phyloP scores from a whole-genome alignment of 1,140 invertebrate species.

The Amyelois transitella region DNA sequence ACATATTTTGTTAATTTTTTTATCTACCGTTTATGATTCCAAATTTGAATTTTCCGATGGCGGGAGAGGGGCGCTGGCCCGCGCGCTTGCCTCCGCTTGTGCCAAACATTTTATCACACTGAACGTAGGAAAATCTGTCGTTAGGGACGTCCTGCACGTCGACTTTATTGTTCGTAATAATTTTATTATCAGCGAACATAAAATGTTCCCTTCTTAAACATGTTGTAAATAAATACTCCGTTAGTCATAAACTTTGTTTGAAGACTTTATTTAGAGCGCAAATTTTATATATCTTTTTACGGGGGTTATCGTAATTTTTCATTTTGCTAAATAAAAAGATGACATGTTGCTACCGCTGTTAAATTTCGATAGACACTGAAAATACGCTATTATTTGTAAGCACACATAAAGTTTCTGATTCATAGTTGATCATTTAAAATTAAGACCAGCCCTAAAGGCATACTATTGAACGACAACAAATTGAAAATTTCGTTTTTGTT shows the following conservation, averaged over 20 bases:
- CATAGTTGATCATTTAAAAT: no score
- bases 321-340: no score
- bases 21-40: conserved; percentile 17
- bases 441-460: no score
- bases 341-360: no score
- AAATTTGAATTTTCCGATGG: conserved; percentile 53
- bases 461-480: no score
- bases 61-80: conserved; percentile 32
- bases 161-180: conserved; percentile 31
- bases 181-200: conserved; percentile 20
- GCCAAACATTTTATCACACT: conserved; percentile 62
- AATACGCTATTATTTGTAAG: no score
- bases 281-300: neutral
- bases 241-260: neutral
- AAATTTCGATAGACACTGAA: no score
- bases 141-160: conserved; percentile 40
- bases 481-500: no score
- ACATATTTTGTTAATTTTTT: conserved; percentile 18
- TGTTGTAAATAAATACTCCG: conserved; percentile 1
- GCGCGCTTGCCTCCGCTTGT: conserved; percentile 41
- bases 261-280: neutral
- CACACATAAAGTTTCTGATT: no score
- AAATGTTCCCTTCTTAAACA: neutral
- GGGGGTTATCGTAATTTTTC: neutral
- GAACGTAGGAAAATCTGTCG: conserved; percentile 44